Conservation (phyloP, 2,113 vertebrate genomes). For the Pituophis catenifer region DNA sequence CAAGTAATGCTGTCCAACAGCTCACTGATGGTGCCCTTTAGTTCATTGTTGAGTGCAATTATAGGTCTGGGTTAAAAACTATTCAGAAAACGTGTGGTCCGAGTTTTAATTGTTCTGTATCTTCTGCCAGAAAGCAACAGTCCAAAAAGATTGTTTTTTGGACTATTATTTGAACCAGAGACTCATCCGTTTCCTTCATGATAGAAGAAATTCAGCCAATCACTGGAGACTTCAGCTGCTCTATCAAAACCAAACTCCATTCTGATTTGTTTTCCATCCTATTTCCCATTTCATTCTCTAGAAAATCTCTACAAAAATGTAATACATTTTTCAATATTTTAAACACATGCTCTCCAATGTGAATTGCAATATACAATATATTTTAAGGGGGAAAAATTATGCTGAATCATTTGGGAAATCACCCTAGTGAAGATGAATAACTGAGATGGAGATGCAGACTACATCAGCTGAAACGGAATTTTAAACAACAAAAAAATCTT, state of each 20-base stretch:
- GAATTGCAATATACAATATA: background rate
- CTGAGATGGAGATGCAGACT: background rate
- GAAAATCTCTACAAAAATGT: background rate
- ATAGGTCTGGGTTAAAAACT: too few species aligned
- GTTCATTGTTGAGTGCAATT: too few species aligned
- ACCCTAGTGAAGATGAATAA: background rate
- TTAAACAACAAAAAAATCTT: background rate
- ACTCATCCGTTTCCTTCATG: background rate
- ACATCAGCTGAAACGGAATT: background rate
- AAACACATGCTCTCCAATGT: background rate
- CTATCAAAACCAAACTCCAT: background rate
- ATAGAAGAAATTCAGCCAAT: background rate
- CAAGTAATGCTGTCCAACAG: too few species aligned
- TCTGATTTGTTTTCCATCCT: background rate
- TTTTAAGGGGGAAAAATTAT: background rate
- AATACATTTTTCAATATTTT: background rate
- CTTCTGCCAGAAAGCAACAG: too few species aligned
- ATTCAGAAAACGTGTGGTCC: too few species aligned
- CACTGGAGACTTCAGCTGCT: background rate
- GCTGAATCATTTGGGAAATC: background rate
- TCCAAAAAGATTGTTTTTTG: too few species aligned
- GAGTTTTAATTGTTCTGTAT: too few species aligned
- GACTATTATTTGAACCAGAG: background rate
- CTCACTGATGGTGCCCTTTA: too few species aligned
- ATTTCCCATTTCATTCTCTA: background rate